Percentiles rank a stretch among this genome's conserved stretches.
These are phyloP conservation scores for Sorex fumeus DNA, from an alignment of 2,113 vertebrate genomes.

Conservation along the genomic window DNA sequence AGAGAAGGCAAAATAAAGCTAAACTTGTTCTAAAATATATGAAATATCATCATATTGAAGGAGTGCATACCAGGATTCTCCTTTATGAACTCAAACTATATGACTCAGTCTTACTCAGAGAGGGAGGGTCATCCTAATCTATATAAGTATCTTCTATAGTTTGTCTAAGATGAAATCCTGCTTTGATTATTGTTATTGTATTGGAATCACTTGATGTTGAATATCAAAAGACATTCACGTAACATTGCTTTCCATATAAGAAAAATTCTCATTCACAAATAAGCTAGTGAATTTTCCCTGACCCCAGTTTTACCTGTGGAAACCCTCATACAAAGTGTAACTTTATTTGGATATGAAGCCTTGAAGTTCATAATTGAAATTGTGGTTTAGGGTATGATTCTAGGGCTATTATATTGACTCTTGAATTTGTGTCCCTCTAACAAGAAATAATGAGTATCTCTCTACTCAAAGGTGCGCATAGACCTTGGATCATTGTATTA, in stretches of 20 bases:
- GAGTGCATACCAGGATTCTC: not conserved
- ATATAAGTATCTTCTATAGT: not conserved
- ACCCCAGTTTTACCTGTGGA: not conserved
- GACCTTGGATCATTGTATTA: not conserved
- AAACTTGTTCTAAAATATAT: not conserved
- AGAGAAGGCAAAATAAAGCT: not conserved
- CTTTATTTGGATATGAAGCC: not conserved
- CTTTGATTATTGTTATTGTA: constrained; percentile 8
- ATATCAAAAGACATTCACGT: not conserved
- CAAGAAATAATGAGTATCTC: not conserved
- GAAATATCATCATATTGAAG: not conserved
- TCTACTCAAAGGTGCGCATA: not conserved
- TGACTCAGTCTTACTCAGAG: not conserved
- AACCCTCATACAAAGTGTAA: not conserved
- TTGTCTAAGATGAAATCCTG: not conserved
- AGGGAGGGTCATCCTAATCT: not conserved
- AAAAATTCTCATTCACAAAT: not conserved
- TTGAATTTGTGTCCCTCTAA: not conserved
- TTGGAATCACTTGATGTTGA: not conserved
- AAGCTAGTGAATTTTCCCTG: not conserved
- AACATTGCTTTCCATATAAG: not conserved
- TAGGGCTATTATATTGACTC: not conserved
- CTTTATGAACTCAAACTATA: not conserved
- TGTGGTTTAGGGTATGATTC: no score
- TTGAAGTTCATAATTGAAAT: not conserved